Percentiles rank a stretch among this genome's conserved stretches.
Conservation (phyloP, 2,113 vertebrate genomes). For the Rhynchomys soricoides region DNA sequence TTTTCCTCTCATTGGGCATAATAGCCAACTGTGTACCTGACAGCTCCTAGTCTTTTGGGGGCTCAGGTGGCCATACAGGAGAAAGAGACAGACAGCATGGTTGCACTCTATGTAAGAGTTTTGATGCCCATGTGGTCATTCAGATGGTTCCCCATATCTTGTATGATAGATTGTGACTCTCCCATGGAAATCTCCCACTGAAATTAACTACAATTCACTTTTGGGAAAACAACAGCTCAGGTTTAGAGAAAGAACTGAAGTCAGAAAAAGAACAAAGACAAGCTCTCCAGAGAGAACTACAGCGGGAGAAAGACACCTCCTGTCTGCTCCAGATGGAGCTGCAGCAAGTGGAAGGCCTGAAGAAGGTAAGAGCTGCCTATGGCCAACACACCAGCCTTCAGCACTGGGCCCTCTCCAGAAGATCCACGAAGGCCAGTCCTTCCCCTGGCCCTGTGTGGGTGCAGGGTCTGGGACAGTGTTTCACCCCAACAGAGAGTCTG, state of each 20-base stretch:
- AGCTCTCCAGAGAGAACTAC: slow-evolving; percentile 91
- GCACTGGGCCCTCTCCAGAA: neutral
- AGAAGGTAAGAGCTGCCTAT: slow-evolving; percentile 83
- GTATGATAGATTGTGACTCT: neutral
- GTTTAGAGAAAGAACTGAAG: slow-evolving; percentile 93
- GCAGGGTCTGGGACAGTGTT: neutral
- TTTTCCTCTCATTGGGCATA: rapidly evolving
- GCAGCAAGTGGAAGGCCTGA: slow-evolving; percentile 94
- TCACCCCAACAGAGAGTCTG: neutral
- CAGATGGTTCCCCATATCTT: neutral
- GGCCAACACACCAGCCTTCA: neutral
- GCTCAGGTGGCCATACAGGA: neutral
- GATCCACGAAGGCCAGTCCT: rapidly evolving
- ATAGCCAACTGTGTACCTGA: neutral
- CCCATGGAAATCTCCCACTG: neutral
- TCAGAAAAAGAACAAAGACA: slow-evolving; percentile 95
- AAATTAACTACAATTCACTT: slow-evolving; percentile 57
- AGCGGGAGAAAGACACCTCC: slow-evolving; percentile 93
- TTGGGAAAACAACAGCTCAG: slow-evolving; percentile 85
- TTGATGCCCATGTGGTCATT: neutral
- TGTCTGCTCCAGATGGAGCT: slow-evolving; percentile 93
- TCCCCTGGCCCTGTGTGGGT: neutral
- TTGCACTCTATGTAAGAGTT: neutral
- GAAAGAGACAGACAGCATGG: neutral
- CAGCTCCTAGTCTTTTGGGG: neutral